Evolutionary conservation across 2,113 vertebrate genomes (phyloP).

Genomic region (Leucosticte australis): DNA sequence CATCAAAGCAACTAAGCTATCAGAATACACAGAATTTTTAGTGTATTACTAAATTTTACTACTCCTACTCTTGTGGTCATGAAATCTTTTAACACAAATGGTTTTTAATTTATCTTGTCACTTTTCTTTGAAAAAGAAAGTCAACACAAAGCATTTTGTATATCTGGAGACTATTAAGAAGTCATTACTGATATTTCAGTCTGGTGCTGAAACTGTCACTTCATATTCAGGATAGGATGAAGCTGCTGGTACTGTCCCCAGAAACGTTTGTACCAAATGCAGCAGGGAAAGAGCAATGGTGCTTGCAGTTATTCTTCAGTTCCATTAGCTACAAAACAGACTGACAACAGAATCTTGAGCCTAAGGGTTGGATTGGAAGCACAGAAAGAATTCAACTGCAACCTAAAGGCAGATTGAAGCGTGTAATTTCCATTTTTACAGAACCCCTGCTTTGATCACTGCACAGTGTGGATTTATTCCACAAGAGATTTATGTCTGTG

Average conservation of each 20-base stretch:
- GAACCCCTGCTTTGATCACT: constrained; percentile 6
- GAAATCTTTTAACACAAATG: background rate
- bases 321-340: background rate
- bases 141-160: background rate
- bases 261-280: background rate
- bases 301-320: background rate
- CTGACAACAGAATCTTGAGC: background rate
- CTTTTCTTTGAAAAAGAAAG: background rate
- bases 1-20: background rate
- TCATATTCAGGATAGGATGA: background rate
- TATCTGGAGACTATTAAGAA: background rate
- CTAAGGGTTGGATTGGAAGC: background rate
- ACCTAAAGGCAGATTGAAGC: background rate
- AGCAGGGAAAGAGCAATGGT: background rate
- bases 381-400: background rate
- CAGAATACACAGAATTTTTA: background rate
- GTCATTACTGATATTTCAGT: background rate
- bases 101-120: background rate
- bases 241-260: background rate
- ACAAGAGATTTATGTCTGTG: background rate
- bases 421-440: constrained; percentile 29
- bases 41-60: background rate
- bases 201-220: background rate
- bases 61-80: background rate
- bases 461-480: background rate